Evolutionary conservation across 2,113 vertebrate genomes (phyloP), one percentile per base, ranked within the genome.

Genomic region (Anguilla japonica): DNA sequence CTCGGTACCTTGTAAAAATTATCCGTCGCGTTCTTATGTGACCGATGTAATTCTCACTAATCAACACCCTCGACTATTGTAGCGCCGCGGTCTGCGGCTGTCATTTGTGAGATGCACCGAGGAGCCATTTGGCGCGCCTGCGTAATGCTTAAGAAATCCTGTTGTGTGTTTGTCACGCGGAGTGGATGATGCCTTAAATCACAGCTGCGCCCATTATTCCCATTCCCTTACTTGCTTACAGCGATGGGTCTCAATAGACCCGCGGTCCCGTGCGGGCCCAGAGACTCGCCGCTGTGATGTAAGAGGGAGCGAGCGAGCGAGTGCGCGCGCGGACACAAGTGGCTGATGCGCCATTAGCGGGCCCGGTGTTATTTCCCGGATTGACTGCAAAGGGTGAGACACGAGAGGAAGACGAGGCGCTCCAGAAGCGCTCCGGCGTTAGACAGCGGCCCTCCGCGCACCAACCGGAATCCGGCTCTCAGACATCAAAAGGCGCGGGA

Each of bases 401-500:
- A 84, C 67, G 80, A 84, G 53, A 34, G 18, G 34, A 40, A 15
- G 57, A 60, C 6, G 14, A 83, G 46, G 67, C 15, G 41, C 57
- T 16, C 8, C 14, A 60, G 82, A 84, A 78, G 18, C 67, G 39
- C 41, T 34, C 34, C 18, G 80, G 29, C 53, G 29, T 53, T 43
- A 79, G 20, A 84, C 71, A 29, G 84, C 50, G 34, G 39, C 40
- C 15, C 41, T 79, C 34, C 82, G 15, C 46, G 46, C 80, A 1
- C 20, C 40, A 5, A 20, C 46, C 71, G 7, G 46, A 84, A 79
- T 75, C 41, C 84, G 50, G 81, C 34, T 3, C n/a, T 57, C 67
- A 60, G 43, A 87, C 81, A 78, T 87, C 86, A 87, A 87, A 87
- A 87, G 80, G 82, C 34, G 22, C 46, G 20, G 46, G 34, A 34